Evolutionary conservation across 2,888 invertebrate species (phyloP).

Genomic region (Nymphalis polychloros): DNA sequence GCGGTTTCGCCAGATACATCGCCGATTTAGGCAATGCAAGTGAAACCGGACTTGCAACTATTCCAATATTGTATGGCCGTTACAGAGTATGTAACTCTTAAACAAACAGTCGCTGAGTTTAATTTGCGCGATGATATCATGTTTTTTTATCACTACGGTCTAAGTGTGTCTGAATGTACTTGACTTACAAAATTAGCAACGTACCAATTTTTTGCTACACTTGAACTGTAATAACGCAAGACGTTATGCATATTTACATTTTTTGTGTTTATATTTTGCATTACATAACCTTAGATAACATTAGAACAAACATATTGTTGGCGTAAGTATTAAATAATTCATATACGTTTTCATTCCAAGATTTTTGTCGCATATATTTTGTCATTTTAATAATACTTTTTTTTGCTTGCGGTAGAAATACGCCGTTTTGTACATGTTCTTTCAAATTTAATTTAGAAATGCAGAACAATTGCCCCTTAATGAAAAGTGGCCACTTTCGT

Average conservation of each 20-base stretch:
- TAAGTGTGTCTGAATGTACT: conserved; percentile 3
- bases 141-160: conserved; percentile 15
- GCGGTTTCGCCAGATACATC: conserved; percentile 11
- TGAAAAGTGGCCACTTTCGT: too few relatives aligned
- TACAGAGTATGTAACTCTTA: conserved; percentile 13
- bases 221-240: conserved; percentile 8
- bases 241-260: conserved; percentile 12
- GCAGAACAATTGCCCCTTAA: too few relatives aligned
- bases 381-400: too few relatives aligned
- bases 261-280: conserved; percentile 8
- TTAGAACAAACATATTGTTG: conserved; percentile 11
- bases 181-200: conserved; percentile 10
- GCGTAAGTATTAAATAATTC: background rate
- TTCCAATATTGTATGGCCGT: conserved; percentile 22
- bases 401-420: too few relatives aligned
- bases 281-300: conserved; percentile 9
- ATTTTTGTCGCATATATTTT: conserved; percentile 1
- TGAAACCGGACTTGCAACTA: conserved; percentile 29
- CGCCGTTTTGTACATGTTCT: too few relatives aligned
- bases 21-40: conserved; percentile 28
- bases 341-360: conserved; percentile 1
- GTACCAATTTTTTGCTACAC: conserved; percentile 16
- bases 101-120: conserved; percentile 24
- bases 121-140: conserved; percentile 17
- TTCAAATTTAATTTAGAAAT: too few relatives aligned